A percentile compares a stretch with the other conserved stretches of the same genome.
Evolutionary conservation across 1,140 invertebrate species (phyloP).

Genomic region (Leguminivora glycinivorella): DNA sequence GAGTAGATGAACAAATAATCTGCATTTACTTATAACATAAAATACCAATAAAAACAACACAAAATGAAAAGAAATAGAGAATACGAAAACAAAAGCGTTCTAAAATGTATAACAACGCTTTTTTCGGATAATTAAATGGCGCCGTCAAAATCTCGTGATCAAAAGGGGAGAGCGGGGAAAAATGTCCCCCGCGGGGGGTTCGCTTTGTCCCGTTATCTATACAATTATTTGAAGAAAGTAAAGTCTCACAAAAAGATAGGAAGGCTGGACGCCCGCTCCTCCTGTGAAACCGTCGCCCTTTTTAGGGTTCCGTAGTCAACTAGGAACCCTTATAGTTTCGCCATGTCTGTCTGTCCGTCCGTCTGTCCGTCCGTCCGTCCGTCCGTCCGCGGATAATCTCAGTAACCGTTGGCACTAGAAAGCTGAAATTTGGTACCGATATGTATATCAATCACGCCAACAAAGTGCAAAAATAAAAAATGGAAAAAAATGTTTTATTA

Average conservation of each 20-base stretch:
- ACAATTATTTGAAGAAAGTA: slow-evolving; percentile 76
- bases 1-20: no score
- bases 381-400: no score
- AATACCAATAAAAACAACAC: neutral
- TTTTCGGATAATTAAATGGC: slow-evolving; percentile 62
- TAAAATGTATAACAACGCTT: slow-evolving; percentile 31
- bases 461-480: no score
- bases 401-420: no score
- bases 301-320: no score
- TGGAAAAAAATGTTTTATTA: no score
- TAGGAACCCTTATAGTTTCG: no score
- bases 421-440: no score
- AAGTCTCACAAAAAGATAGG: slow-evolving; percentile 73
- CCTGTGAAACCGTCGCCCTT: slow-evolving; percentile 41
- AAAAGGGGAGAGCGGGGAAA: slow-evolving; percentile 66
- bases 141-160: slow-evolving; percentile 60
- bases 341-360: no score
- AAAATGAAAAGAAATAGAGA: neutral
- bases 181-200: slow-evolving; percentile 56
- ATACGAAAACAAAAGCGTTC: slow-evolving; percentile 5
- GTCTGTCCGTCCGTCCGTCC: no score
- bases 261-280: slow-evolving; percentile 54
- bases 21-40: no score
- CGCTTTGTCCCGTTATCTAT: slow-evolving; percentile 77
- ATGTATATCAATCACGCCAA: no score